Percentiles rank a stretch among this genome's conserved stretches.
Evolutionary conservation across 1,140 invertebrate species (phyloP).

Genomic region (Myzus persicae): DNA sequence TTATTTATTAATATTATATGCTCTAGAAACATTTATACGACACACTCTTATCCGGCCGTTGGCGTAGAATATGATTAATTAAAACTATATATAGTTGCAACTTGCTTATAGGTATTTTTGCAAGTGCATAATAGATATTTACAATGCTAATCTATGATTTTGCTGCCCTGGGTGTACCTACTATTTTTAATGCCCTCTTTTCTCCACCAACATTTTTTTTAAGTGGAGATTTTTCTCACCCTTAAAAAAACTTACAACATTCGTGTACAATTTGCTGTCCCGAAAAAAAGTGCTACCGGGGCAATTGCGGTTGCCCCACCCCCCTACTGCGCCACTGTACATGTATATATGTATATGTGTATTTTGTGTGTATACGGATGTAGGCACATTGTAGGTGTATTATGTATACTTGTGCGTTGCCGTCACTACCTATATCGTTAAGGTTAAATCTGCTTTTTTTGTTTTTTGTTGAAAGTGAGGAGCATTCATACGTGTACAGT

Average conservation of each 20-base stretch:
- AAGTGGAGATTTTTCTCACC: no score
- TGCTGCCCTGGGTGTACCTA: no score
- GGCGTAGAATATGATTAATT: slow-evolving; percentile 40
- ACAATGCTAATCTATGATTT: no score
- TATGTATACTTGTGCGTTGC: not conserved
- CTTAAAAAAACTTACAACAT: no score
- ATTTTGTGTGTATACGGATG: not conserved
- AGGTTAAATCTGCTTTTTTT: not conserved
- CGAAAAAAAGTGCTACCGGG: no score
- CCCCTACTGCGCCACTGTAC: no score
- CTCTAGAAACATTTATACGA: not conserved
- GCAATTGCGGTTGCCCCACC: no score
- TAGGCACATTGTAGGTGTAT: not conserved
- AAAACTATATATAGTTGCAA: slow-evolving; percentile 9
- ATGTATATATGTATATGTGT: not conserved
- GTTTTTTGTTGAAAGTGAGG: not conserved
- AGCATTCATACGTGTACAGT: no score
- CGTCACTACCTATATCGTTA: no score
- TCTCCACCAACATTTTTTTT: no score
- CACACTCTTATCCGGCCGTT: slow-evolving; percentile 19
- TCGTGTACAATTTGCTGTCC: no score
- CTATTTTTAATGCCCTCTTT: no score
- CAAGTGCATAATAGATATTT: not conserved
- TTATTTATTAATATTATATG: not conserved
- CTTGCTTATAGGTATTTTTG: not conserved